A percentile compares a stretch with the other conserved stretches of the same genome.
Evolutionary conservation across 2,113 vertebrate species (phyloP).

Genomic region (Platycercus adscitus): DNA sequence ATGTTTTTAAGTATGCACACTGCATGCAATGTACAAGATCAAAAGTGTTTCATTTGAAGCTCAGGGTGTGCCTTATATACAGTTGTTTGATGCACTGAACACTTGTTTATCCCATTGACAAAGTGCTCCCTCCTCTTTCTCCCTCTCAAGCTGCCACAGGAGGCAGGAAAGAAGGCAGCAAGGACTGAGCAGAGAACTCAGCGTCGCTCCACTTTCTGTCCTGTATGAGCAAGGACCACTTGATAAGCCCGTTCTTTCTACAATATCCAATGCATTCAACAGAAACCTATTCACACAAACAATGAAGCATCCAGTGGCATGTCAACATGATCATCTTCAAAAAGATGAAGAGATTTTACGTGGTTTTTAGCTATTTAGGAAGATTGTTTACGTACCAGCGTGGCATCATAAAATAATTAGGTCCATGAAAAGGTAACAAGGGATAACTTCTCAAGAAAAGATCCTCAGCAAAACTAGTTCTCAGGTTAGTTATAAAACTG

Average conservation of each 20-base stretch:
- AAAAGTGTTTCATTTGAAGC: neutral
- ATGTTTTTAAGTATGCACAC: neutral
- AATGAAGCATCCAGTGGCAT: neutral
- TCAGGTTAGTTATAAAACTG: neutral
- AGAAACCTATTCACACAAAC: neutral
- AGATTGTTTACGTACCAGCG: neutral
- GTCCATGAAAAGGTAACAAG: neutral
- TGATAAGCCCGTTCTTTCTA: neutral
- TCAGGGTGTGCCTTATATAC: neutral
- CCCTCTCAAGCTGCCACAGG: neutral
- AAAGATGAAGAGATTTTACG: neutral
- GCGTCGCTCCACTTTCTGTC: accelerated
- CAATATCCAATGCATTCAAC: neutral
- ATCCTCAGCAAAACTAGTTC: neutral
- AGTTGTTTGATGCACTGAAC: neutral
- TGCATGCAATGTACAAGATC: neutral
- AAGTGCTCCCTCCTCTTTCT: neutral
- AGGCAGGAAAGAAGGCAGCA: neutral
- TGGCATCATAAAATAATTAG: slow-evolving; percentile 20
- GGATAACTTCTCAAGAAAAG: slow-evolving; percentile 1
- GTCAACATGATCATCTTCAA: neutral
- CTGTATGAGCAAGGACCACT: neutral
- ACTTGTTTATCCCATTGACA: neutral
- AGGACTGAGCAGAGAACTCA: neutral
- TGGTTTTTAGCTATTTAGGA: slow-evolving; percentile 4